phyloP scores from a whole-genome alignment of 2,888 invertebrate genomes.

The Isotomurus palustris region DNA sequence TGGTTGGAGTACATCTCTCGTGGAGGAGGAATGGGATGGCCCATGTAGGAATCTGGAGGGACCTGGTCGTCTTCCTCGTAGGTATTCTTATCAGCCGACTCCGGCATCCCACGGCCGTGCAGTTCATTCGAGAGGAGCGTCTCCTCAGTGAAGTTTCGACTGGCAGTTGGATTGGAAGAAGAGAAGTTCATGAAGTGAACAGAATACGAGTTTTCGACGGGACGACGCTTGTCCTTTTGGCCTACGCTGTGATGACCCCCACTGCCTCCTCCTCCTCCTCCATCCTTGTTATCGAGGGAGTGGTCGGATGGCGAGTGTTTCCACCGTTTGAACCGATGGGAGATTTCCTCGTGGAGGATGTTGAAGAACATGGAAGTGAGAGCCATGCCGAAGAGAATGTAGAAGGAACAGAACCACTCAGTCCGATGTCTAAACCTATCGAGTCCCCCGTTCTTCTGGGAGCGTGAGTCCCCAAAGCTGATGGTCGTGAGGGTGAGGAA shows the following conservation, averaged over 20 bases:
- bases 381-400: constrained; percentile 80
- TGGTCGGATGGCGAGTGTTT: constrained; percentile 33
- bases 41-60: constrained; percentile 39
- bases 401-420: constrained; percentile 82
- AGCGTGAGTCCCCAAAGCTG: constrained; percentile 68
- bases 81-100: constrained; percentile 27
- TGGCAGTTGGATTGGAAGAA: constrained; percentile 35
- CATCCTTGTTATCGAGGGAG: constrained; percentile 30
- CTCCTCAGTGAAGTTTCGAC: constrained; percentile 44
- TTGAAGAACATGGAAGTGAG: constrained; percentile 87
- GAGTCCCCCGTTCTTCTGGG: constrained; percentile 42
- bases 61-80: constrained; percentile 43
- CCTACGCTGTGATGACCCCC: too few relatives aligned
- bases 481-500: constrained; percentile 58
- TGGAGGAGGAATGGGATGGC: constrained; percentile 43
- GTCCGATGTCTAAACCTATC: constrained; percentile 55
- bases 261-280: constrained; percentile 14
- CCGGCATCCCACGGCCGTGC: constrained; percentile 36
- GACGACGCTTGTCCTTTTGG: constrained; percentile 37
- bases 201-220: constrained; percentile 46
- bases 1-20: constrained; percentile 45
- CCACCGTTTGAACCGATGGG: constrained; percentile 66
- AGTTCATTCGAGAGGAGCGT: constrained; percentile 44
- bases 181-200: constrained; percentile 47
- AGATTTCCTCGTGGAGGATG: constrained; percentile 81